Evolutionary conservation across 37 sponge, comb jelly and placozoan species (phyloP).

Genomic region (Eunapius fragilis): DNA sequence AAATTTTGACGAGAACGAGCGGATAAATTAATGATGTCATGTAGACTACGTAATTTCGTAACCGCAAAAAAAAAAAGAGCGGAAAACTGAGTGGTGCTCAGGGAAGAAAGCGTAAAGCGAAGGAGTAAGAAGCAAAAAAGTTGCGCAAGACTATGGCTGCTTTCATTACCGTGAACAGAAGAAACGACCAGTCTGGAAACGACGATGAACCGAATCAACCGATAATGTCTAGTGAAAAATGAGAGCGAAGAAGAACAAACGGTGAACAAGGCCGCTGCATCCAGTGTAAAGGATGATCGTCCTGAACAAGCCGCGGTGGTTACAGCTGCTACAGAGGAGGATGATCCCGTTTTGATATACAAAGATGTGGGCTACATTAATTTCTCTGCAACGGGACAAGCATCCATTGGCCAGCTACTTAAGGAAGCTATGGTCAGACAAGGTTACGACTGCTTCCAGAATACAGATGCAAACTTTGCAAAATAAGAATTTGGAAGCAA

Average conservation of each 20-base stretch:
- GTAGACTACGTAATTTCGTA: neutral
- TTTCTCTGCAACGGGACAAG: neutral
- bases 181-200: neutral
- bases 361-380: neutral
- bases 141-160: neutral
- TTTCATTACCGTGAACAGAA: neutral
- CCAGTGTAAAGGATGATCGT: neutral
- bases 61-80: neutral
- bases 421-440: neutral
- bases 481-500: neutral
- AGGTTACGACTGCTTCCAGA: neutral
- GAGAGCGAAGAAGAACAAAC: neutral
- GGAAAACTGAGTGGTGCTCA: neutral
- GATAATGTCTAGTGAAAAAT: neutral
- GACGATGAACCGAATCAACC: neutral
- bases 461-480: neutral
- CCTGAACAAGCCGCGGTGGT: neutral
- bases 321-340: neutral
- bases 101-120: neutral
- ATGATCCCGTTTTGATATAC: neutral
- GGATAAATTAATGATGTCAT: neutral
- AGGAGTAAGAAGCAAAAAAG: neutral
- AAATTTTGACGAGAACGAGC: neutral
- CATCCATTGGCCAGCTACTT: neutral
- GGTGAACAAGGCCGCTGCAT: neutral